Base-by-base conservation (phyloP, 2,888 invertebrate genomes). In the Ichneumoninae sp. region DNA sequence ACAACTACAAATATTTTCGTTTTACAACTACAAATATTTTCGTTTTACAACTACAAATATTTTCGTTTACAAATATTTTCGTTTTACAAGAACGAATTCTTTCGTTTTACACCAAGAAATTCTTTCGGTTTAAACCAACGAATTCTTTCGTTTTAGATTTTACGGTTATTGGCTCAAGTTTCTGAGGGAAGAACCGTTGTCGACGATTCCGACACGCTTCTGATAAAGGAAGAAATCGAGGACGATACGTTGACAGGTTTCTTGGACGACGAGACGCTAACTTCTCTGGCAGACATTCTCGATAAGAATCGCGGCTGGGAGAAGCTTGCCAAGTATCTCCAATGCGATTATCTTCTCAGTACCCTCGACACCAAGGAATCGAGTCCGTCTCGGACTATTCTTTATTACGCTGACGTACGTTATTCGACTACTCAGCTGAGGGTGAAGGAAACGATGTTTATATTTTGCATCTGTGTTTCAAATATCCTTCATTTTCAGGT, bases 241-340 rank as follows among this genome's bases (percentile, higher is more conserved):
- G 93, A 88, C 6, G 88, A 89, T 4, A 87, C 87, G 77, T 75
- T 90, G 44, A 90, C 50, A 85, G 92, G 40, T 88, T 87, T 73
- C 36, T 75, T 93, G 77, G 93, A 93, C 1, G 88, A 91, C 1
- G 91, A 90, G 10, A 94, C 94, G 65, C 91, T 95, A 40, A 92
- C 94, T 0, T 94, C 94, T 86, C 92, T 96, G 71, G 93, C 95
- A 0, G 87, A 88, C 0, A 90, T 95, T 60, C 93, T 97, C 83
- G 96, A 96, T 91, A 92, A 93, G 85, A 92, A 94, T 26, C 94
- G 94, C 68, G 95, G 94, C 33, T 97, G 96, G 96, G 94, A 94
- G 65, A 94, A 93, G 83, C 92, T 97, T 26, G 96, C 96, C 0
- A 91, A 92, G 16, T 93, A 95, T 1, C 92, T 96, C 70, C 94